Conservation (phyloP, 35 echinoderm and acorn worm genomes). For the Holothuria glaberrima region DNA sequence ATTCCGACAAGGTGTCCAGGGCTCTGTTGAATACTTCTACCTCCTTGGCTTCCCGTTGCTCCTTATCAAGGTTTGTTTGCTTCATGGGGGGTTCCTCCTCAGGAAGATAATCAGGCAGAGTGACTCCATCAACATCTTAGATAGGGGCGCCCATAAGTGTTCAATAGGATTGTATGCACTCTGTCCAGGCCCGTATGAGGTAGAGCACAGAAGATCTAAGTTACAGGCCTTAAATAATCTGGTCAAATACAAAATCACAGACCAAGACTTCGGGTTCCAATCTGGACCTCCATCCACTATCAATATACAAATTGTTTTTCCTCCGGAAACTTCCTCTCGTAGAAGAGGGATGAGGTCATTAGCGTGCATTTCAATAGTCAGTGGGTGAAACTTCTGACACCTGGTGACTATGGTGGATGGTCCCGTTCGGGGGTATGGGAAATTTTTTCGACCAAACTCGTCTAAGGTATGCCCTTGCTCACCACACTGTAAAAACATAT, state of each 20-base stretch:
- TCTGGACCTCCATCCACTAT: constrained; percentile 57
- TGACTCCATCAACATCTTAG: constrained; percentile 48
- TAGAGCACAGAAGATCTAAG: constrained; percentile 40
- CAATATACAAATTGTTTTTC: constrained; percentile 26
- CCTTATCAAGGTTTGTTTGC: background rate
- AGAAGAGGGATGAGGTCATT: constrained; percentile 29
- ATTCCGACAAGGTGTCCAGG: background rate
- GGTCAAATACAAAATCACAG: constrained; percentile 3
- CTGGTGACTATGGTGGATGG: background rate
- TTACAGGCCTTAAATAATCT: constrained; percentile 25
- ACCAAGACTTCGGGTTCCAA: constrained; percentile 37
- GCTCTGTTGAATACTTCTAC: constrained; percentile 17
- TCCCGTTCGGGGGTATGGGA: constrained; percentile 27
- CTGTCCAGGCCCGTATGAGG: constrained; percentile 15
- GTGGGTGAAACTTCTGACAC: background rate
- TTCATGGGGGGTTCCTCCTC: background rate
- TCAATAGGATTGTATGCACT: constrained; percentile 67
- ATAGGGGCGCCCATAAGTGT: constrained; percentile 60
- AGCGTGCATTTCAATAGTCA: constrained; percentile 6
- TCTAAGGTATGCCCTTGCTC: background rate
- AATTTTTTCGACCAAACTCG: background rate
- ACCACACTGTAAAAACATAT: constrained; percentile 30
- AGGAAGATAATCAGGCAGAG: background rate
- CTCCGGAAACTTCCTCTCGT: background rate
- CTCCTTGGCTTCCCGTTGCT: background rate